These are phyloP conservation scores for Sthenelais limicola DNA, from an alignment of 2,888 invertebrate species.

Conservation along the genomic window DNA sequence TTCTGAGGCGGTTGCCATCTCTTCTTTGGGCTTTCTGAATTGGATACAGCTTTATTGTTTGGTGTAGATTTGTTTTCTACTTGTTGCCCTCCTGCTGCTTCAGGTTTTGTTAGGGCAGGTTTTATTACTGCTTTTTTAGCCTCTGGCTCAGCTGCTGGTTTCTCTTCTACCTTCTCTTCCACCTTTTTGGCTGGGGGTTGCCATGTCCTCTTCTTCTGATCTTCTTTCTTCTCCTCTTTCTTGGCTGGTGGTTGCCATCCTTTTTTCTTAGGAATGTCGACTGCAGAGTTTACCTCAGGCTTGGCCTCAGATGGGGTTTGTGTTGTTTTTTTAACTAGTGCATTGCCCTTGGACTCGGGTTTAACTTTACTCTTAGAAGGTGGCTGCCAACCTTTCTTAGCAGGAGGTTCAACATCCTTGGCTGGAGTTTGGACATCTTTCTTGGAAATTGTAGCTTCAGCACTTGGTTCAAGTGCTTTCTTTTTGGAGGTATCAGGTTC, in stretches of 20 bases:
- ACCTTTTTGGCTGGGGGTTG: constrained; percentile 1
- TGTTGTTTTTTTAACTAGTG: too few species aligned
- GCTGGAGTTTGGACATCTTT: background rate
- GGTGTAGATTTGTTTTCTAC: background rate
- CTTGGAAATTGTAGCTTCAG: too few species aligned
- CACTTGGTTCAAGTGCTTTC: constrained; percentile 7
- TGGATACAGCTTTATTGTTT: too few species aligned
- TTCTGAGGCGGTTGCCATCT: background rate
- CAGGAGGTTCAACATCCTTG: background rate
- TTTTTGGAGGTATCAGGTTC: constrained; percentile 19
- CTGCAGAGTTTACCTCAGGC: too few species aligned
- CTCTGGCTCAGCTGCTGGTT: too few species aligned
- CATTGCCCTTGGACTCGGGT: too few species aligned
- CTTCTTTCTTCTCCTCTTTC: background rate
- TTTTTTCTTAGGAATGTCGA: constrained; percentile 6
- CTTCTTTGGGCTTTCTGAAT: too few species aligned
- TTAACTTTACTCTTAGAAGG: too few species aligned
- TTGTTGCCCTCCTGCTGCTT: background rate
- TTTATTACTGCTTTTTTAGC: too few species aligned
- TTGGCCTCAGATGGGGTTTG: too few species aligned
- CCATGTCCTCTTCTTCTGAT: constrained; percentile 8
- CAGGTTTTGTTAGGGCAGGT: background rate
- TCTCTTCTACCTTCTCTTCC: too few species aligned
- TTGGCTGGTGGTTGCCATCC: constrained; percentile 16
- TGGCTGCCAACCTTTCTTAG: background rate